Base-by-base conservation (phyloP, 2,888 invertebrate species). In the Hydriomena furcata region DNA sequence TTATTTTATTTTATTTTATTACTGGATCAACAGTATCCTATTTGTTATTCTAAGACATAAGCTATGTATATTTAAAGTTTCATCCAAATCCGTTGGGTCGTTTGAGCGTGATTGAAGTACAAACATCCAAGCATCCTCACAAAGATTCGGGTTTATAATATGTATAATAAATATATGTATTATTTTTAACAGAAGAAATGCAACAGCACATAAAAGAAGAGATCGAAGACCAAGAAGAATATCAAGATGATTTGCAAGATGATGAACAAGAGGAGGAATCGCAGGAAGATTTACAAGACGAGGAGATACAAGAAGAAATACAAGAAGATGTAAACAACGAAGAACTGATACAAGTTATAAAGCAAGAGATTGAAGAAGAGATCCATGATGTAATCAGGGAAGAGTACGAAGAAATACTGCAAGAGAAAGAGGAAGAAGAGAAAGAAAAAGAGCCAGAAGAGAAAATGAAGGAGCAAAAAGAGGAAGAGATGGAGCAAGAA, bases 121-220 rank as follows among this genome's bases (percentile, higher is more conserved):
- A n/a, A n/a, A n/a, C n/a, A n/a, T n/a, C n/a, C n/a, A n/a, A n/a
- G n/a, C n/a, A n/a, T n/a, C n/a, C n/a, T n/a, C n/a, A n/a, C n/a
- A n/a, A n/a, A n/a, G n/a, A n/a, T n/a, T n/a, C n/a, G n/a, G n/a
- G n/a, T n/a, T 27, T 8, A 27, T 8, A 27, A 3, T 28, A 7
- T 28, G 27, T 4, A 8, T 28, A n/a, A n/a, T 10, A 28, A 10
- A 28, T 3, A 30, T 1, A 10, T 30, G 2, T 2, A 6, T 7
- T 17, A 7, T 7, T 13, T 31, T 25, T 31, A 6, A 13, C 27
- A 24, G 20, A 41, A 12, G 40, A 47, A 11, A 20, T 54, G n/a
- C 38, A 52, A 23, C 20, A 47, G 8, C 50, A 51, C 2, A 47
- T 60, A 27, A 57, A 61, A 24, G 47, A 58, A 7, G 59, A 61